Evolutionary conservation across 1,140 invertebrate genomes (phyloP).

Genomic region (Pissodes strobi): DNA sequence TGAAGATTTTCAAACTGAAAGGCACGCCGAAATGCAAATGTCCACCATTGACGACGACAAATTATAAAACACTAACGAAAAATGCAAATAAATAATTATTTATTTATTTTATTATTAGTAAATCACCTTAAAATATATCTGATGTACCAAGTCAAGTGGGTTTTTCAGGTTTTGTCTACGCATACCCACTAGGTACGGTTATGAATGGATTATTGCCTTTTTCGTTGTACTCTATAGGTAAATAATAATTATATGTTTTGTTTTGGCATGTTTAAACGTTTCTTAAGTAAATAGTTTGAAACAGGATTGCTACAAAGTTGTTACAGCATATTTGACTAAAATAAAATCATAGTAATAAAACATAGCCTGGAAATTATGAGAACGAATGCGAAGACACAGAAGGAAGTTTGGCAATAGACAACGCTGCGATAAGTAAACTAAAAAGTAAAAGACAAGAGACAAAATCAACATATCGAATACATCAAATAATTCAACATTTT

Average conservation of each 20-base stretch:
- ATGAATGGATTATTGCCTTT: not conserved
- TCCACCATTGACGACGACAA: not conserved
- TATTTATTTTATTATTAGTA: not conserved
- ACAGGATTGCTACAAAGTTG: too few relatives aligned
- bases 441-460: too few relatives aligned
- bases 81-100: not conserved
- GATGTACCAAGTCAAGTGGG: conserved; percentile 1
- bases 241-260: not conserved
- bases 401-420: too few relatives aligned
- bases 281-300: too few relatives aligned
- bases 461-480: too few relatives aligned
- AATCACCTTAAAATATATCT: conserved; percentile 3
- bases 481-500: too few relatives aligned
- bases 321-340: too few relatives aligned
- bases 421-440: too few relatives aligned
- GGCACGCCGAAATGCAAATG: not conserved
- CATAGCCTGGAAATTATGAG: too few relatives aligned
- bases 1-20: not conserved
- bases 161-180: not conserved
- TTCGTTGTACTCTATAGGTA: not conserved
- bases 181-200: not conserved
- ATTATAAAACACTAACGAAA: not conserved
- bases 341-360: too few relatives aligned
- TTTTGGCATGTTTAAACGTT: too few relatives aligned
- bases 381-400: too few relatives aligned